phyloP scores from a whole-genome alignment of 2,888 invertebrate species.

The Cantharis lateralis region DNA sequence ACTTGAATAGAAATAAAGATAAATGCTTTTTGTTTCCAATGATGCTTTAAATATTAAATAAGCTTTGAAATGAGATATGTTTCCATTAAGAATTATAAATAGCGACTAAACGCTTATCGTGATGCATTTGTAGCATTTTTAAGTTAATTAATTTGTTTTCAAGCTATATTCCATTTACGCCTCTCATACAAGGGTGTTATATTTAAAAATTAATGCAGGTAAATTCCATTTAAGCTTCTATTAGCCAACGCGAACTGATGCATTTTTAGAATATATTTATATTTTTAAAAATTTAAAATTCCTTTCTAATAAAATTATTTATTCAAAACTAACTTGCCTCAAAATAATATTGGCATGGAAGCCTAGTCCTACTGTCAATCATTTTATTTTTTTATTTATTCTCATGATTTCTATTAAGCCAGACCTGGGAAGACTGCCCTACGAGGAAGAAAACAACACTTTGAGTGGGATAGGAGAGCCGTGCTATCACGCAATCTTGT shows the following conservation, averaged over 20 bases:
- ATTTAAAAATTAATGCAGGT: background rate
- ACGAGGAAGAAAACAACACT: too few species aligned
- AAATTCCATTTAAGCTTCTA: background rate
- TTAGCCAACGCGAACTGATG: background rate
- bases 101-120: background rate
- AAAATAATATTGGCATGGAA: too few species aligned
- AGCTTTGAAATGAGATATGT: constrained; percentile 4
- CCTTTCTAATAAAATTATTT: too few species aligned
- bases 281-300: background rate
- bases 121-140: background rate
- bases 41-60: constrained; percentile 1
- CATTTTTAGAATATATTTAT: background rate
- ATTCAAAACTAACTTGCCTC: too few species aligned
- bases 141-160: background rate
- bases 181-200: background rate
- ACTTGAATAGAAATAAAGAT: background rate
- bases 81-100: constrained; percentile 1
- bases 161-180: background rate
- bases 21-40: background rate
- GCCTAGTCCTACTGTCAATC: too few species aligned
- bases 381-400: too few species aligned
- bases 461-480: too few species aligned
- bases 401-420: too few species aligned
- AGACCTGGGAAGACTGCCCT: too few species aligned
- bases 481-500: too few species aligned